These are phyloP conservation scores for Holothuria glaberrima DNA, from an alignment of 35 echinoderm and acorn worm species.

Conservation along the genomic window DNA sequence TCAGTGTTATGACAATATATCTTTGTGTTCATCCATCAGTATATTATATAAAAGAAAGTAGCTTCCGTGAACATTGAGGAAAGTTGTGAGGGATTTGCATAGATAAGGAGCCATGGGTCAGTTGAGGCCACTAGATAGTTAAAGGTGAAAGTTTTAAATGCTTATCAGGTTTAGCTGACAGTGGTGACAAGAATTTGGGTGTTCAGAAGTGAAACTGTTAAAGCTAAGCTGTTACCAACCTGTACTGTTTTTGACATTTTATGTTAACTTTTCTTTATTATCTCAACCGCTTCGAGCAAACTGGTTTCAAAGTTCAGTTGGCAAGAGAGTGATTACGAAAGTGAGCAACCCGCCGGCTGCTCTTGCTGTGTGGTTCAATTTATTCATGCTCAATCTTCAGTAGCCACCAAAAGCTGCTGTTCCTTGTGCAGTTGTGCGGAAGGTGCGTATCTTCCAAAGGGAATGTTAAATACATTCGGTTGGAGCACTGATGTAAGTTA, in stretches of 20 bases:
- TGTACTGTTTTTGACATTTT: not conserved
- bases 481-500: slow-evolving; percentile 7
- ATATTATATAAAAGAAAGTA: slow-evolving; percentile 1
- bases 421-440: not conserved
- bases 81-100: not conserved
- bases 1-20: slow-evolving; percentile 5
- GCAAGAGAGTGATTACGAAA: slow-evolving; percentile 18
- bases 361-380: slow-evolving; percentile 21
- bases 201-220: not conserved
- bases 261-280: not conserved
- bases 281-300: not conserved
- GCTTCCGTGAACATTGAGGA: not conserved
- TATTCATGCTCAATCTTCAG: slow-evolving; percentile 10
- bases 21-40: not conserved
- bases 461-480: not conserved
- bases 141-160: not conserved
- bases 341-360: slow-evolving; percentile 16
- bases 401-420: not conserved
- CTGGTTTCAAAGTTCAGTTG: slow-evolving; percentile 3
- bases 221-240: not conserved
- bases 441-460: slow-evolving; percentile 4
- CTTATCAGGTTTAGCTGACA: not conserved
- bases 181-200: not conserved
- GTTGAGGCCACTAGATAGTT: slow-evolving; percentile 6
- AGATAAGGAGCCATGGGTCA: not conserved